phyloP scores from a whole-genome alignment of 2,797 vertebrate species.

The Lepus townsendii region DNA sequence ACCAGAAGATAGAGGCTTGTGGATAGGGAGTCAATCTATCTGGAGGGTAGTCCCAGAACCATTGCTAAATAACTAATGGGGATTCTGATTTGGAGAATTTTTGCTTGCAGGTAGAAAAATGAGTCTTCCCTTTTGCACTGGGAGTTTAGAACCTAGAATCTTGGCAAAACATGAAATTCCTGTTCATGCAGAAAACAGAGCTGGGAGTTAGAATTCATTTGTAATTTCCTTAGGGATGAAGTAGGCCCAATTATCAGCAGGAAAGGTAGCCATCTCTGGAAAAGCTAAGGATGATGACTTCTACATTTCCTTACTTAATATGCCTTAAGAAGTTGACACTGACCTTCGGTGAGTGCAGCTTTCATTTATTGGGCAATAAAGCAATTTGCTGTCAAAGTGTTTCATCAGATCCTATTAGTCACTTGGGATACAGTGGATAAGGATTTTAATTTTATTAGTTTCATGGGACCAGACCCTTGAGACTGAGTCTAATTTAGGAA shows the following conservation, averaged over 20 bases:
- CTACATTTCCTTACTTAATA: slow-evolving; percentile 69
- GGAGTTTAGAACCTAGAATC: slow-evolving; percentile 57
- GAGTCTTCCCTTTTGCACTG: slow-evolving; percentile 35
- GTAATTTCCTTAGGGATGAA: slow-evolving; percentile 73
- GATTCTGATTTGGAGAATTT: slow-evolving; percentile 56
- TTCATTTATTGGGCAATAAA: slow-evolving; percentile 79
- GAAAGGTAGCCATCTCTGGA: slow-evolving; percentile 62
- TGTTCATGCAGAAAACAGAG: slow-evolving; percentile 59
- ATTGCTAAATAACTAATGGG: neutral
- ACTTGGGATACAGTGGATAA: slow-evolving; percentile 71
- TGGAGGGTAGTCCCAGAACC: neutral
- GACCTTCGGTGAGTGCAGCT: slow-evolving; percentile 66
- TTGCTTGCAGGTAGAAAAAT: slow-evolving; percentile 65
- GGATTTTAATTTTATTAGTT: slow-evolving; percentile 78
- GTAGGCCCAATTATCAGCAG: slow-evolving; percentile 53
- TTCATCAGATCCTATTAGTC: slow-evolving; percentile 75
- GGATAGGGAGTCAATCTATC: neutral
- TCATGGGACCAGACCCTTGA: slow-evolving; percentile 30
- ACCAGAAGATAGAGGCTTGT: neutral
- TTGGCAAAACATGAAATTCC: slow-evolving; percentile 37
- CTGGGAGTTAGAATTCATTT: slow-evolving; percentile 55
- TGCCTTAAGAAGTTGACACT: slow-evolving; percentile 73
- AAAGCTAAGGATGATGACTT: slow-evolving; percentile 66
- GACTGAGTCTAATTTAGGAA: slow-evolving; percentile 62
- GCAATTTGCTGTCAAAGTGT: slow-evolving; percentile 80